These are phyloP conservation scores for Hirtodrosophila cameraria DNA, from an alignment of 2,888 invertebrate genomes.

Conservation along the genomic window DNA sequence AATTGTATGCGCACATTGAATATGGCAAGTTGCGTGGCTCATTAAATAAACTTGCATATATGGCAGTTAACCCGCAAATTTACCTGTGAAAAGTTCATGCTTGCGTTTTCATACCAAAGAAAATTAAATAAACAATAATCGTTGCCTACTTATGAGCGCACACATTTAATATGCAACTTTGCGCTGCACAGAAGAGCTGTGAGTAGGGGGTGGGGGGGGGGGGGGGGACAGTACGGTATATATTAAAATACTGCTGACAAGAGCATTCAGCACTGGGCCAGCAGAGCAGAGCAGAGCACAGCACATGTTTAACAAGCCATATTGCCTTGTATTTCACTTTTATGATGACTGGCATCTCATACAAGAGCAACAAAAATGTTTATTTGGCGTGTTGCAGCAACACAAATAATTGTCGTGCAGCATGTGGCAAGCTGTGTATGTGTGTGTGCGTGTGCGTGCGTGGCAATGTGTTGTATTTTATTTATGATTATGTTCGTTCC, in stretches of 20 bases:
- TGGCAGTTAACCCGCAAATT: neutral
- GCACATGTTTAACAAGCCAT: constrained; percentile 69
- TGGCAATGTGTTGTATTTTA: constrained; percentile 56
- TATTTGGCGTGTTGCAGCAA: constrained; percentile 77
- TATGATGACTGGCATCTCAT: constrained; percentile 62
- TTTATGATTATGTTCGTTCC: constrained; percentile 67
- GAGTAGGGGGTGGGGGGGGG: no score
- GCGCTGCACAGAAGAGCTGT: constrained; percentile 24
- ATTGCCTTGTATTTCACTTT: constrained; percentile 76
- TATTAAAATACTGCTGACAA: constrained; percentile 62
- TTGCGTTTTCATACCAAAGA: constrained; percentile 1
- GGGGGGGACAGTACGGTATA: constrained; percentile 7
- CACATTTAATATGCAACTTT: constrained; percentile 49
- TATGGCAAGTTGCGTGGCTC: neutral
- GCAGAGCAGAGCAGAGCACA: no score
- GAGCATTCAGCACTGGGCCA: constrained; percentile 25
- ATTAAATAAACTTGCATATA: constrained; percentile 1
- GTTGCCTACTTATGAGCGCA: constrained; percentile 59
- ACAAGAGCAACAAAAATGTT: constrained; percentile 54
- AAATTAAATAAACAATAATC: constrained; percentile 32
- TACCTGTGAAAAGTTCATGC: neutral
- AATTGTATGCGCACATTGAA: neutral
- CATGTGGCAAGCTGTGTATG: constrained; percentile 61
- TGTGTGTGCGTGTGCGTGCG: constrained; percentile 27
- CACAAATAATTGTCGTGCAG: constrained; percentile 78